Evolutionary conservation across 92 coral and sea anemone genomes (phyloP), one percentile per base, ranked within the genome.

Genomic region (Zoanthus sansibaricus): DNA sequence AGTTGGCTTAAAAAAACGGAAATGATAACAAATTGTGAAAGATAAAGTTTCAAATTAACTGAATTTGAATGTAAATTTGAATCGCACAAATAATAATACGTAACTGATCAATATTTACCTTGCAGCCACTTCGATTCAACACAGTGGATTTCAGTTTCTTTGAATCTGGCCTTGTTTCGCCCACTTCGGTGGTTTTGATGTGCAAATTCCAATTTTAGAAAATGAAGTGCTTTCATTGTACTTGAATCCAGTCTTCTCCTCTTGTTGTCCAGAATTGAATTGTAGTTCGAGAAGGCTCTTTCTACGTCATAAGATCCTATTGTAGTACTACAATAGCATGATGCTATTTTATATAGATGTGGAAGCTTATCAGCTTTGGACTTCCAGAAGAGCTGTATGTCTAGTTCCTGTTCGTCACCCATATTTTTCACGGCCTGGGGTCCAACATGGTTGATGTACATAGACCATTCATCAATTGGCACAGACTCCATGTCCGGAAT

Each of bases 401-500:
- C 87, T 15, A 90, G 17, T 45, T 32, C 49, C 3, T 77, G 87
- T 78, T 79, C 77, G 16, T 59, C 79, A 72, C 83, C 54, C 54
- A 49, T 86, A 20, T 80, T 67, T 79, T 86, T 90, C 54, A 90
- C 84, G 59, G 90, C 87, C 31, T 44, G 45, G 42, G 93, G 93
- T 33, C 93, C 90, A 52, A 79, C 82, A 86, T 12, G 33, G 69
- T 86, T 86, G 48, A 79, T 46, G 51, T 78, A 90, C 32, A 87
- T 83, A 17, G 73, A 90, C 84, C 90, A 80, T 55, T 79, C 90
- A 33, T 71, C 48, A 46, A 77, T 86, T 18, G 91, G 59, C 9
- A 92, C 95, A 18, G 82, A 76, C 58, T 92, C 92, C 37, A 92
- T 45, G 13, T 90, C 95, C 77, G 95, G 95, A 75, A 87, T 92